Base-by-base conservation (phyloP, 2,113 vertebrate genomes). In the Mystacornis crossleyi region DNA sequence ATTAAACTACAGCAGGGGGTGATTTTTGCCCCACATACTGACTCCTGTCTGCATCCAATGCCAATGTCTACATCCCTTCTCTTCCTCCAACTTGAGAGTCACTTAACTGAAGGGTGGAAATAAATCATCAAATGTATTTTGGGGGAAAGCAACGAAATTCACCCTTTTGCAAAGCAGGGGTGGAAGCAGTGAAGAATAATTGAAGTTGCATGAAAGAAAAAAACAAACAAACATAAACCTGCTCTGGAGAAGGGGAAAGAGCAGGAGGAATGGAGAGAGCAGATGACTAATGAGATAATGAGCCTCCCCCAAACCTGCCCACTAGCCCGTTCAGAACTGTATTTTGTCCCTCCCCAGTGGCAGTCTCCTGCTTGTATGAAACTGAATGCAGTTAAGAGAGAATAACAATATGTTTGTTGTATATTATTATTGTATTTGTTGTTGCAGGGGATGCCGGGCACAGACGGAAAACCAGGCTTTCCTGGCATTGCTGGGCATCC, bases 381-480 rank as follows among this genome's bases (percentile, higher is more conserved):
- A 31, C 19, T 3, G 2, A 65, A 20, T 31, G 23, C 33, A 34
- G 14, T 50, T 51, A 26, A 33, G 31, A 20, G 23, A 55, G 17
- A 73, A 12, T 92, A 79, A 79, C 20, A 17, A 5, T 29, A 0
- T 16, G 4, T 51, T 79, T 86, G 8, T 78, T 60, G 23, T 36
- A 36, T 18, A 26, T 36, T 36, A 26, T 18, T 36, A 23, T 25
- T 25, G 24, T 36, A 12, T 48, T 75, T 86, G 7, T 74, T 60
- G 33, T 58, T 31, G 19, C 72, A 97, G 94, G 95, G 96, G 24
- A 71, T 83, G 62, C 57, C 14, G 0, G 94, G 93, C 33, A 28
- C 45, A 51, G 74, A 95, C 3, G 89, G 96, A 83, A 96, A 90
- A 81, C 90, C 93, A 62, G 97, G 97, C 14, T 71, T 94, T 77